These are phyloP conservation scores for Delichon dasypus DNA, from an alignment of 2,797 vertebrate species.

Conservation along the genomic window DNA sequence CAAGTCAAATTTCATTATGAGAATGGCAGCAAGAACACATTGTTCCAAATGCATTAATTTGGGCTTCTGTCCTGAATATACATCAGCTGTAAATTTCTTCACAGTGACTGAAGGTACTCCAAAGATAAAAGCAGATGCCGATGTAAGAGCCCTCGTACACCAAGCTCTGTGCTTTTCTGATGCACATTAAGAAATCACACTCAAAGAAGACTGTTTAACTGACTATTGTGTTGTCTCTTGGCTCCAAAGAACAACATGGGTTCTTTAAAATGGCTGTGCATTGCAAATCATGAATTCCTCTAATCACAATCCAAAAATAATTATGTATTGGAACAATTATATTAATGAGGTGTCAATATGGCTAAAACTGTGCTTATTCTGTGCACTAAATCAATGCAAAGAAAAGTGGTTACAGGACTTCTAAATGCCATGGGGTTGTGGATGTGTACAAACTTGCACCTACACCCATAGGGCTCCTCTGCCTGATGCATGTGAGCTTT, in stretches of 20 bases:
- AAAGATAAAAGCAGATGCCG: conserved; percentile 9
- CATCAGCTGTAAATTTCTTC: conserved; percentile 23
- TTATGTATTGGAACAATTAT: background rate
- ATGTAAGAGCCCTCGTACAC: background rate
- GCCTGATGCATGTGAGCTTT: background rate
- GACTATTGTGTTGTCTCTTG: background rate
- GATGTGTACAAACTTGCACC: background rate
- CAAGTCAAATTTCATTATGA: conserved; percentile 49
- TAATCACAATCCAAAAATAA: background rate
- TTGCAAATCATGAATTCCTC: background rate
- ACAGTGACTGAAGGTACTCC: background rate
- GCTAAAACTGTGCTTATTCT: background rate
- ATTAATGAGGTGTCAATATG: background rate
- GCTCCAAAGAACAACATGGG: background rate
- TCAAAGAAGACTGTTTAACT: background rate
- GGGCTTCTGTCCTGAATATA: conserved; percentile 21
- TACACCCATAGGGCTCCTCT: background rate
- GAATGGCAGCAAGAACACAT: conserved; percentile 17
- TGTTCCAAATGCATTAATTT: conserved; percentile 33
- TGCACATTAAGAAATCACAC: background rate
- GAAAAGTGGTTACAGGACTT: background rate
- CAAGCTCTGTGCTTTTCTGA: background rate
- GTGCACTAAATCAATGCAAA: background rate
- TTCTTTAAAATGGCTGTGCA: background rate
- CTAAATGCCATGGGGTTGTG: background rate